phyloP scores from a whole-genome alignment of 2,113 vertebrate genomes.

The Ageneiosus marmoratus region DNA sequence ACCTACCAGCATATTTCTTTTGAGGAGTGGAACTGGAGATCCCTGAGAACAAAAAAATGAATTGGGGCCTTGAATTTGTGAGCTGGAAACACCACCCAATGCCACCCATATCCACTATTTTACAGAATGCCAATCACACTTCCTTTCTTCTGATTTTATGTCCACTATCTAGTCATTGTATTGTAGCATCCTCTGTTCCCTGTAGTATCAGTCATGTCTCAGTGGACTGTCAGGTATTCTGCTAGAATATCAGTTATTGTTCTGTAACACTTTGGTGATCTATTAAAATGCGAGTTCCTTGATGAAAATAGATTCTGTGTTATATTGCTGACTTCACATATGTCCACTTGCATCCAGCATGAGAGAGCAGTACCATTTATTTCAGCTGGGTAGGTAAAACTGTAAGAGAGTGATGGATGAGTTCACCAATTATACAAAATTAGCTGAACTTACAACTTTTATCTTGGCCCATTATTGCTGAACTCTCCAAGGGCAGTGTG shows the following conservation, averaged over 20 bases:
- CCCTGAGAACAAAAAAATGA: background rate
- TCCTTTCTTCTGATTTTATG: background rate
- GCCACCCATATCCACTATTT: background rate
- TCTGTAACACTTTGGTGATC: background rate
- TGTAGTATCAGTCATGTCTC: background rate
- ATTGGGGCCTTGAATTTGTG: background rate
- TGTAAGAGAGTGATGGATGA: background rate
- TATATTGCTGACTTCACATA: slow-evolving; percentile 13
- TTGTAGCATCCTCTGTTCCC: background rate
- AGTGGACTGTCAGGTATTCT: background rate
- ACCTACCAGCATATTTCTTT: background rate
- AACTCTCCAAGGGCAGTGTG: background rate
- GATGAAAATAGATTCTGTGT: slow-evolving; percentile 1
- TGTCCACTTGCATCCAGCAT: background rate
- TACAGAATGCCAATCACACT: background rate
- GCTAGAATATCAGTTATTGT: background rate
- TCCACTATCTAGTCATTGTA: background rate
- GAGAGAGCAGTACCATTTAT: slow-evolving; percentile 4
- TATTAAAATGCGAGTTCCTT: background rate
- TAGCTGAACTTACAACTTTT: slow-evolving; percentile 13
- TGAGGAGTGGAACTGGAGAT: background rate
- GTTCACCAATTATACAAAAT: background rate
- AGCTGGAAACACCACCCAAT: background rate
- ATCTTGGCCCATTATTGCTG: background rate
- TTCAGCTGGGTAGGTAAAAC: slow-evolving; percentile 3